A percentile compares a stretch with the other conserved stretches of the same genome.
These are phyloP conservation scores for Rhyacophila evoluta DNA, from an alignment of 2,888 invertebrate genomes.

Conservation along the genomic window DNA sequence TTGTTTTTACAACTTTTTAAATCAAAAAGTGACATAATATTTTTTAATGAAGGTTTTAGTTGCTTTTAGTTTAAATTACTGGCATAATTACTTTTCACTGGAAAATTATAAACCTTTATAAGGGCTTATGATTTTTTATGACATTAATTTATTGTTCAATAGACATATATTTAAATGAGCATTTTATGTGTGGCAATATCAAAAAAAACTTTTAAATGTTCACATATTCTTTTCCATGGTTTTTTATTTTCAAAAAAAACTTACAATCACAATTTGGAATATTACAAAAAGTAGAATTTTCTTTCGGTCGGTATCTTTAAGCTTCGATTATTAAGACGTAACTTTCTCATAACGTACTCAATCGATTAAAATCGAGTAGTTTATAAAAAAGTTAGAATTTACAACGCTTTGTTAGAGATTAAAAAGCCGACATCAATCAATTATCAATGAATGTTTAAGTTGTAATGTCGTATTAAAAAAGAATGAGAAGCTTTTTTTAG, in stretches of 20 bases:
- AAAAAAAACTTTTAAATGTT: not conserved
- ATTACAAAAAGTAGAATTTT: not conserved
- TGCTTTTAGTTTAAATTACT: too few species aligned
- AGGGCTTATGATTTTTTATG: too few species aligned
- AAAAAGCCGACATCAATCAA: not conserved
- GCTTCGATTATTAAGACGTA: not conserved
- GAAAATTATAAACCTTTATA: too few species aligned
- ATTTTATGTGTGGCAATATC: too few species aligned
- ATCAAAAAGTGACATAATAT: too few species aligned
- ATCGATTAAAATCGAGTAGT: not conserved
- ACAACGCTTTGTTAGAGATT: not conserved
- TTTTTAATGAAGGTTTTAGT: too few species aligned
- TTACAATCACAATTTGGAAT: not conserved
- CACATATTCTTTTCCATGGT: not conserved
- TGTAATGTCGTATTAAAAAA: not conserved
- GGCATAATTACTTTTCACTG: too few species aligned
- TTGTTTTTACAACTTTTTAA: too few species aligned
- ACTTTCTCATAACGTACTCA: not conserved
- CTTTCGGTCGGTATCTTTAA: not conserved
- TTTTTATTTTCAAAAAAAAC: not conserved
- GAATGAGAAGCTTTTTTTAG: not conserved
- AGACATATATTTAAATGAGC: too few species aligned
- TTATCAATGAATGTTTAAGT: conserved; percentile 9
- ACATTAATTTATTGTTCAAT: too few species aligned
- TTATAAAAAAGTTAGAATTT: not conserved